Evolutionary conservation across 2,888 invertebrate genomes (phyloP).

Genomic region (Tuta absoluta): DNA sequence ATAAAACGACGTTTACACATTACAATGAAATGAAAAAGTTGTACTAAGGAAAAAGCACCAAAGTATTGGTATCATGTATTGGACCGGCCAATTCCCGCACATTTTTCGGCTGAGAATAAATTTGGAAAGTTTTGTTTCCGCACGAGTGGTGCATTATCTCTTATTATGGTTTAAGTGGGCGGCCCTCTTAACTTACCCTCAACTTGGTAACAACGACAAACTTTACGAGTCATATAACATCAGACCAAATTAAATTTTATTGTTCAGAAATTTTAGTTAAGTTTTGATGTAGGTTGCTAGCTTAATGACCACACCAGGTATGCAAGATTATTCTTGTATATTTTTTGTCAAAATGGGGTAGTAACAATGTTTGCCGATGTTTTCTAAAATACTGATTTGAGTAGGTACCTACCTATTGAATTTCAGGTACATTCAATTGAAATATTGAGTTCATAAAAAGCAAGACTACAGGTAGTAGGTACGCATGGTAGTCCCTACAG

Average conservation of each 20-base stretch:
- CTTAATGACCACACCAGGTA: too few species aligned
- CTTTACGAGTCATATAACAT: conserved; percentile 15
- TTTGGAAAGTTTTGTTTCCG: conserved; percentile 17
- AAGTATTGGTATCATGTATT: background rate
- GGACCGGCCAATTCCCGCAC: background rate
- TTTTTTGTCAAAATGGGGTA: too few species aligned
- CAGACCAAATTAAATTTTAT: conserved; percentile 4
- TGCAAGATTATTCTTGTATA: too few species aligned
- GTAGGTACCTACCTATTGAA: too few species aligned
- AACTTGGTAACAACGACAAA: background rate
- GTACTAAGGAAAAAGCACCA: background rate
- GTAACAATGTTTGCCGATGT: too few species aligned
- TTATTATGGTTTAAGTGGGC: conserved; percentile 18
- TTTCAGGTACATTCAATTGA: too few species aligned
- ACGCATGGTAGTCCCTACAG: too few species aligned
- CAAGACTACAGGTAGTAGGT: too few species aligned
- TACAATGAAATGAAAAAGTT: background rate
- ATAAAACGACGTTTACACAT: background rate
- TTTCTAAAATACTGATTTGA: too few species aligned
- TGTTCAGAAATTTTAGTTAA: background rate
- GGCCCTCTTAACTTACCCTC: conserved; percentile 9
- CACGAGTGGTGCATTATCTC: conserved; percentile 16
- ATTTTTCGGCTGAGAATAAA: background rate
- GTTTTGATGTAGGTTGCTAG: background rate
- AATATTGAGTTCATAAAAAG: too few species aligned